These are phyloP conservation scores for Dromiciops gliroides DNA, from an alignment of 2,113 vertebrate genomes.

Conservation along the genomic window DNA sequence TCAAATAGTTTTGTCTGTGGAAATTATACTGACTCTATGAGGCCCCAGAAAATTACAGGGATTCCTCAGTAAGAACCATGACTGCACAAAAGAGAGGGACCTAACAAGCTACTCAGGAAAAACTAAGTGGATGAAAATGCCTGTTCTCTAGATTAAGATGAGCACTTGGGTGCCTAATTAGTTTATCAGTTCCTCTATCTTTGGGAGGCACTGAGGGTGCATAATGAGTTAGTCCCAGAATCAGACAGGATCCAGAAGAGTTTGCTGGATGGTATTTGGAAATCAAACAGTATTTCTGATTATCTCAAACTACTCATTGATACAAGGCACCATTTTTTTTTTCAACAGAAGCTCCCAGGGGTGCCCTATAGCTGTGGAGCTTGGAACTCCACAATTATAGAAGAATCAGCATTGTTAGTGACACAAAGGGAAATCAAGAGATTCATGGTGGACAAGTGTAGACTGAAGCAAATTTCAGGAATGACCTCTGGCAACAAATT, in stretches of 20 bases:
- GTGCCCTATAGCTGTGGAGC: neutral
- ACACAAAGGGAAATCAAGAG: neutral
- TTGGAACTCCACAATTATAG: neutral
- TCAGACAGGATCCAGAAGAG: neutral
- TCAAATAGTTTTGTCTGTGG: neutral
- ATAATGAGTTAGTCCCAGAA: neutral
- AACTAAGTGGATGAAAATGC: neutral
- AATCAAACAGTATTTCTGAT: neutral
- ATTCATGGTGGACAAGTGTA: neutral
- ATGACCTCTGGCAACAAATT: neutral
- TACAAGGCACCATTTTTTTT: neutral
- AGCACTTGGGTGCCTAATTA: neutral
- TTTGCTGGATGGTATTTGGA: neutral
- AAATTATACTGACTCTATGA: neutral
- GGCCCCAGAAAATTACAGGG: neutral
- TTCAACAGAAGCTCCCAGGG: neutral
- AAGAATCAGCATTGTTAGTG: neutral
- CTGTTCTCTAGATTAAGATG: neutral
- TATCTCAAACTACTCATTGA: neutral
- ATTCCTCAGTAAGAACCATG: neutral
- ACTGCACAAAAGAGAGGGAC: neutral
- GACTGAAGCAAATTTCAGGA: neutral
- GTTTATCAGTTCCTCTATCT: neutral
- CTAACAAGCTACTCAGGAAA: neutral
- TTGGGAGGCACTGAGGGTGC: neutral